Percentiles rank a stretch among this genome's conserved stretches.
phyloP scores from a whole-genome alignment of 1,140 invertebrate genomes.

The Trichoplusia ni region DNA sequence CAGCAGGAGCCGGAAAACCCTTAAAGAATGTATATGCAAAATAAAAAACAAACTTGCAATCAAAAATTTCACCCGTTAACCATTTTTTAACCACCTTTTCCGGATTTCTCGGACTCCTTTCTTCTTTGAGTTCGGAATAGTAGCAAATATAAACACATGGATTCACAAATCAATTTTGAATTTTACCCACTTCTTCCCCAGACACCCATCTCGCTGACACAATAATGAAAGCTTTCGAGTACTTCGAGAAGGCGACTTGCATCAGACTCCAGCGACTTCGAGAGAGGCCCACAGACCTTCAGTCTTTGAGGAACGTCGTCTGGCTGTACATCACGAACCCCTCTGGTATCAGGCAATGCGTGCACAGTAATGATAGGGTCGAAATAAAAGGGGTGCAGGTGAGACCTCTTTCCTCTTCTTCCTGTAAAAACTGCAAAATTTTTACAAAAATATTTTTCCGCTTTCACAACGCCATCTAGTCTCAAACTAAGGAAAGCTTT shows the following conservation, averaged over 20 bases:
- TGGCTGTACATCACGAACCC: constrained; percentile 74
- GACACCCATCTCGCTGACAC: constrained; percentile 56
- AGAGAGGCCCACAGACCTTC: constrained; percentile 58
- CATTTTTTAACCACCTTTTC: too few relatives aligned
- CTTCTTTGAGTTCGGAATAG: too few relatives aligned
- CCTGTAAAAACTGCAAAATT: too few relatives aligned
- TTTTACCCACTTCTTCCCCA: constrained; percentile 27
- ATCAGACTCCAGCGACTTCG: constrained; percentile 69
- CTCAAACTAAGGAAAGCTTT: too few relatives aligned
- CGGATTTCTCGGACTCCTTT: too few relatives aligned
- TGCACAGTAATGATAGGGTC: constrained; percentile 68
- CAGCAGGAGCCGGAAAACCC: too few relatives aligned
- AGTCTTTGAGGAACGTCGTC: constrained; percentile 57
- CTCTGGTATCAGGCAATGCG: constrained; percentile 64
- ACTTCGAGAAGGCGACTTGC: constrained; percentile 69
- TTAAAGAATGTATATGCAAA: too few relatives aligned
- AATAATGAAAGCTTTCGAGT: constrained; percentile 68
- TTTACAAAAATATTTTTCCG: background rate
- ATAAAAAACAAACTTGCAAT: background rate
- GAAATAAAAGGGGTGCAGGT: constrained; percentile 67
- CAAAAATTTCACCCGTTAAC: background rate
- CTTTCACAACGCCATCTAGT: too few relatives aligned
- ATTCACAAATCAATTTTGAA: background rate
- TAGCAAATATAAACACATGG: too few relatives aligned
- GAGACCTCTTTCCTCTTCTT: background rate